Evolutionary conservation across 2,797 vertebrate genomes (phyloP).

Genomic region (Sphenodon punctatus): DNA sequence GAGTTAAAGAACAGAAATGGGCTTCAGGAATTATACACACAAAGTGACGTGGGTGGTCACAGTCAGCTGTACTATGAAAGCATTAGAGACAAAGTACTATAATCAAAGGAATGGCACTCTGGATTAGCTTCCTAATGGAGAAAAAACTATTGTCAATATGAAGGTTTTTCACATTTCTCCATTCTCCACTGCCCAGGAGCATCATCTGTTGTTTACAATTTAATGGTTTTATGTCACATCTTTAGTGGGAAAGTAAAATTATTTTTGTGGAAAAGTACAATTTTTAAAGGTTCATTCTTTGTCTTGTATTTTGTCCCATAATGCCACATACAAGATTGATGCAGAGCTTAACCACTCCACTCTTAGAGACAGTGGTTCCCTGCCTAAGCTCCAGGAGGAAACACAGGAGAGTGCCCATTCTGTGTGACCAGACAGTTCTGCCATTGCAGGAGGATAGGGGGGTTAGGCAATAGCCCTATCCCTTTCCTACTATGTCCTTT

Average conservation of each 20-base stretch:
- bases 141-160: not conserved
- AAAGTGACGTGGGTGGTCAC: accelerated
- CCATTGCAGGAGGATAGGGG: too few relatives aligned
- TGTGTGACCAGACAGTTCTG: too few relatives aligned
- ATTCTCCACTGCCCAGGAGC: not conserved
- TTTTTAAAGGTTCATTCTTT: too few relatives aligned
- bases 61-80: not conserved
- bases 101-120: not conserved
- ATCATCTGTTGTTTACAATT: not conserved
- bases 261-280: too few relatives aligned
- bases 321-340: not conserved
- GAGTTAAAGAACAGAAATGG: not conserved
- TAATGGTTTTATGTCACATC: not conserved
- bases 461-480: too few relatives aligned
- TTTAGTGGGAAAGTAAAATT: too few relatives aligned
- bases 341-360: not conserved
- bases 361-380: too few relatives aligned
- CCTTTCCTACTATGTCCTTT: too few relatives aligned
- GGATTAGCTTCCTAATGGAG: not conserved
- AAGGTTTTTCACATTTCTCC: not conserved
- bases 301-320: not conserved
- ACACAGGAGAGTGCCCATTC: too few relatives aligned
- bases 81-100: not conserved
- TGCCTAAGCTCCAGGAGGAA: too few relatives aligned
- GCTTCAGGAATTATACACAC: not conserved